phyloP scores from a whole-genome alignment of 2,888 invertebrate species.

The Apodemia zela region DNA sequence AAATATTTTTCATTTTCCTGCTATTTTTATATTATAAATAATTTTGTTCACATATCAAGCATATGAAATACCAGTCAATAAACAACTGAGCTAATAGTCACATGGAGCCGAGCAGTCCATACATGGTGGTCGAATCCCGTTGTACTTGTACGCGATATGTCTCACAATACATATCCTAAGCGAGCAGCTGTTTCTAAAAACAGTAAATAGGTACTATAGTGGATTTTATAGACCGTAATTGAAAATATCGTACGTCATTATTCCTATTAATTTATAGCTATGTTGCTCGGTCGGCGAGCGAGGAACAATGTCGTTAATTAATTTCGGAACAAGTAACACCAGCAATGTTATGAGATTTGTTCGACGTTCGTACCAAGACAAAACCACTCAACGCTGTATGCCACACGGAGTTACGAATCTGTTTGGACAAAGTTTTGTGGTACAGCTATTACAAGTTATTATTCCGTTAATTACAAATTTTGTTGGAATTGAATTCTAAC shows the following conservation, averaged over 20 bases:
- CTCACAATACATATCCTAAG: too few relatives aligned
- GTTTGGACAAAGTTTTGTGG: constrained; percentile 13
- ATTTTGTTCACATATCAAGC: not conserved
- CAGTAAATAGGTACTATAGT: too few relatives aligned
- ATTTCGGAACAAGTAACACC: constrained; percentile 10
- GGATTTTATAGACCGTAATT: not conserved
- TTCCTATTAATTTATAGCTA: constrained; percentile 4
- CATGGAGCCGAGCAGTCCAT: too few relatives aligned
- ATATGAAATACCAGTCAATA: too few relatives aligned
- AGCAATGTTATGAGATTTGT: constrained; percentile 15
- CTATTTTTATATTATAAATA: too few relatives aligned
- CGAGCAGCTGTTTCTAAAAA: not conserved
- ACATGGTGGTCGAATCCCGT: too few relatives aligned
- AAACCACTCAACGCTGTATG: not conserved
- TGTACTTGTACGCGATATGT: not conserved
- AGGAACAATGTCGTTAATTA: constrained; percentile 14
- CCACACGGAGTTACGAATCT: not conserved
- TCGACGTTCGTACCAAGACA: constrained; percentile 9
- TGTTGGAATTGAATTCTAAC: too few relatives aligned
- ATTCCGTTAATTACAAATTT: not conserved
- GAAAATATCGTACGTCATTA: not conserved
- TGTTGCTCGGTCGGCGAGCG: constrained; percentile 1
- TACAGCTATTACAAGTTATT: not conserved
- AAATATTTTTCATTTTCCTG: too few relatives aligned
- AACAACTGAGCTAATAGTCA: too few relatives aligned